Evolutionary conservation across 2,113 vertebrate genomes (phyloP).

Genomic region (Athene noctua): DNA sequence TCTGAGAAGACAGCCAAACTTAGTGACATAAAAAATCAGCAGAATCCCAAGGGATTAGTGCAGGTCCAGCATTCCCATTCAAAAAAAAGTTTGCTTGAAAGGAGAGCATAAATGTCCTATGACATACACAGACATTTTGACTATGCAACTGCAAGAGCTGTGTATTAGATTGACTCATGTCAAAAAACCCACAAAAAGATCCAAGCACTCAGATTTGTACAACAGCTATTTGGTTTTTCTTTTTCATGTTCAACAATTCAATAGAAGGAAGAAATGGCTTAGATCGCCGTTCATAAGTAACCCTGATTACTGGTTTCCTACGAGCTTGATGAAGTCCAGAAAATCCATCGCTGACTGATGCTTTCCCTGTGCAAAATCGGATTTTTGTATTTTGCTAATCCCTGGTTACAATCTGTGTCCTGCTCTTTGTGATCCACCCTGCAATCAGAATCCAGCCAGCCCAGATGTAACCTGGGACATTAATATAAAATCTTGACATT

Average conservation of each 20-base stretch:
- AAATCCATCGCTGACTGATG: constrained; percentile 85
- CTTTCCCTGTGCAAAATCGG: constrained; percentile 90
- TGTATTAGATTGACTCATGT: background rate
- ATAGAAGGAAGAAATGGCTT: constrained; percentile 14
- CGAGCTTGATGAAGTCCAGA: constrained; percentile 83
- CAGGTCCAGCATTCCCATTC: background rate
- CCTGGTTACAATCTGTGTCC: constrained; percentile 89
- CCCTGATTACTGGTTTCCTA: constrained; percentile 55
- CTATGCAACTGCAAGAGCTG: background rate
- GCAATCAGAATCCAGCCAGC: constrained; percentile 75
- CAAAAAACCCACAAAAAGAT: background rate
- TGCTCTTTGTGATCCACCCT: constrained; percentile 74
- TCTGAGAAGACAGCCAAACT: background rate
- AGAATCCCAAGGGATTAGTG: background rate
- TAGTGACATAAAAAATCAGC: background rate
- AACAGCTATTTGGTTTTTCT: background rate
- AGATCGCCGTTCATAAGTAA: constrained; percentile 8
- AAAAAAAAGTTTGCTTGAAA: background rate
- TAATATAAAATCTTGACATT: constrained; percentile 5
- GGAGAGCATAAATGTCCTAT: background rate
- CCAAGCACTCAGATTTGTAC: background rate
- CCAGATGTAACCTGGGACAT: constrained; percentile 58
- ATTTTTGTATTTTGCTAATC: constrained; percentile 94
- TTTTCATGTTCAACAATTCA: background rate
- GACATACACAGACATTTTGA: background rate